phyloP scores from a whole-genome alignment of 2,113 vertebrate species.

The Grammomys dolichurus region DNA sequence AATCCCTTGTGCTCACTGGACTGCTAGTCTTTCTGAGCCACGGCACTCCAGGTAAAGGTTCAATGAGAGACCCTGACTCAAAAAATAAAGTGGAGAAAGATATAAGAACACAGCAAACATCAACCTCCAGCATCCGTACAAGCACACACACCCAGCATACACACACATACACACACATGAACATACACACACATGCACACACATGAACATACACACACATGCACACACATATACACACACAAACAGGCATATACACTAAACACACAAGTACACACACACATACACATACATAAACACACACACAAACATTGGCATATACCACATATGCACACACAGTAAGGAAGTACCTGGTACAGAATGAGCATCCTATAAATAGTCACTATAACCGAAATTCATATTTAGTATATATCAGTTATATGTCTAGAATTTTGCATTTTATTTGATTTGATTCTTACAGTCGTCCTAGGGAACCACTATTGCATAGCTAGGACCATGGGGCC shows the following conservation, averaged over 20 bases:
- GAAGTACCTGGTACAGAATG: neutral
- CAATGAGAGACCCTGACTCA: neutral
- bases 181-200: neutral
- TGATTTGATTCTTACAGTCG: neutral
- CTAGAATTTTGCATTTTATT: constrained; percentile 4
- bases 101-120: neutral
- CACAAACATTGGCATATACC: neutral
- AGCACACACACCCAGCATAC: neutral
- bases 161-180: neutral
- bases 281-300: neutral
- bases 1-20: neutral
- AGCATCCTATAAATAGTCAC: neutral
- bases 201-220: too few species aligned
- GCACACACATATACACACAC: too few species aligned
- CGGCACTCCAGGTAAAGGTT: neutral
- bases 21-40: neutral
- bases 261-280: too few species aligned
- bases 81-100: neutral
- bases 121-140: neutral
- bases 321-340: neutral
- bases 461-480: neutral
- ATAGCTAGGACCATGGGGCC: neutral
- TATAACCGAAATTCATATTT: neutral
- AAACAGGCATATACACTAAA: too few species aligned
- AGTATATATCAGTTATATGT: neutral